Conservation (phyloP, 2,888 invertebrate genomes). For the Apodemia duryi region DNA sequence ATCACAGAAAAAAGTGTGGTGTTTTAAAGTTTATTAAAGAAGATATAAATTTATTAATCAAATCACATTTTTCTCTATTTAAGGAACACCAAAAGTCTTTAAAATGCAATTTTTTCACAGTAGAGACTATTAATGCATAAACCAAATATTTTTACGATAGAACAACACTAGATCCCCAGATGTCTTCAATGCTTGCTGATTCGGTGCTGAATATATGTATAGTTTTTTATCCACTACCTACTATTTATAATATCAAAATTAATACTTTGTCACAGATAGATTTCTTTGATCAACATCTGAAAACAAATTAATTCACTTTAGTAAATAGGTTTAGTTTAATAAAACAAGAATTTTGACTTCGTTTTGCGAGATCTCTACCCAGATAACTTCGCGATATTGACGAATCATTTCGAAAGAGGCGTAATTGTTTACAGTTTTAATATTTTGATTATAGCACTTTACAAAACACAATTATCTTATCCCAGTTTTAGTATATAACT, state of each 20-base stretch:
- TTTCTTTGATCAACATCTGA: conserved; percentile 19
- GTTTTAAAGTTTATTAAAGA: conserved; percentile 47
- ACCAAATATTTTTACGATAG: conserved; percentile 61
- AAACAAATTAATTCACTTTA: conserved; percentile 12
- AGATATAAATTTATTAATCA: conserved; percentile 55
- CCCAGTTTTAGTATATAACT: neutral
- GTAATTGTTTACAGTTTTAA: neutral
- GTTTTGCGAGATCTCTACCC: neutral
- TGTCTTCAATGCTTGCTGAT: conserved; percentile 94
- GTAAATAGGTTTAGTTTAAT: neutral
- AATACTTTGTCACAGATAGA: conserved; percentile 23
- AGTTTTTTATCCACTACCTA: conserved; percentile 52
- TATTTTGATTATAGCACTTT: neutral
- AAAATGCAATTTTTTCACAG: conserved; percentile 21
- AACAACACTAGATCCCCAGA: conserved; percentile 84
- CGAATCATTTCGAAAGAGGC: neutral
- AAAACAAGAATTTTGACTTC: neutral
- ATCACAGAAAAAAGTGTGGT: conserved; percentile 72
- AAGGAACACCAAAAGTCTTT: conserved; percentile 29
- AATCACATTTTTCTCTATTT: conserved; percentile 70
- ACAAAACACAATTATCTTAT: neutral
- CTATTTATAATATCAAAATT: conserved; percentile 28
- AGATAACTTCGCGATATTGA: neutral
- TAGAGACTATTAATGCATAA: conserved; percentile 27
- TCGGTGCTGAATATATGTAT: conserved; percentile 70